phyloP scores from a whole-genome alignment of 2,888 invertebrate species.

The Prenolepis imparis region DNA sequence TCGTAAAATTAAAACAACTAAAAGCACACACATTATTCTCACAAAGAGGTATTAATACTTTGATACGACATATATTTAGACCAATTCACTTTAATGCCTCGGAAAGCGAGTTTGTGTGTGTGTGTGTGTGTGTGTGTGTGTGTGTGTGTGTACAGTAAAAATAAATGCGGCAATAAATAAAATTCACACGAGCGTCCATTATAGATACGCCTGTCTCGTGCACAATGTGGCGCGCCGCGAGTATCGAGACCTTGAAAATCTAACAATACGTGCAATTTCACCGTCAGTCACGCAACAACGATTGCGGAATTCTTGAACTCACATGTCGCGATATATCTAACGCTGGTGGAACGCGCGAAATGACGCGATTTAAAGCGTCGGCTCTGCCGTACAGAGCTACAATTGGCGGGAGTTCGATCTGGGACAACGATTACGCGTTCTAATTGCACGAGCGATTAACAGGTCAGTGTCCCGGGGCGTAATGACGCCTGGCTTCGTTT shows the following conservation, averaged over 20 bases:
- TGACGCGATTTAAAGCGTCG: slow-evolving; percentile 55
- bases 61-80: slow-evolving; percentile 9
- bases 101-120: not conserved
- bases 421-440: slow-evolving; percentile 47
- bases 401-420: slow-evolving; percentile 49
- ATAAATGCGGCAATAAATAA: slow-evolving; percentile 44
- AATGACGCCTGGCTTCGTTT: not conserved
- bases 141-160: not conserved
- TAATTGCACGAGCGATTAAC: slow-evolving; percentile 50
- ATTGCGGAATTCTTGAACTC: slow-evolving; percentile 57
- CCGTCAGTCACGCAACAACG: slow-evolving; percentile 61
- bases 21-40: not conserved
- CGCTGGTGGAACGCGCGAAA: slow-evolving; percentile 44
- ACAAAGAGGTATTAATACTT: not conserved
- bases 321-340: slow-evolving; percentile 6
- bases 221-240: slow-evolving; percentile 35
- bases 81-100: slow-evolving; percentile 11
- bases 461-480: slow-evolving; percentile 38
- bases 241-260: slow-evolving; percentile 63
- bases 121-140: not conserved
- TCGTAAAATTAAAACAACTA: not conserved
- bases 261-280: slow-evolving; percentile 65
- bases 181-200: slow-evolving; percentile 41
- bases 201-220: slow-evolving; percentile 44
- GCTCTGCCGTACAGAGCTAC: not conserved